Evolutionary conservation across 1,140 invertebrate genomes (phyloP), one percentile per base, ranked within the genome.

Genomic region (Leptopilina boulardi): DNA sequence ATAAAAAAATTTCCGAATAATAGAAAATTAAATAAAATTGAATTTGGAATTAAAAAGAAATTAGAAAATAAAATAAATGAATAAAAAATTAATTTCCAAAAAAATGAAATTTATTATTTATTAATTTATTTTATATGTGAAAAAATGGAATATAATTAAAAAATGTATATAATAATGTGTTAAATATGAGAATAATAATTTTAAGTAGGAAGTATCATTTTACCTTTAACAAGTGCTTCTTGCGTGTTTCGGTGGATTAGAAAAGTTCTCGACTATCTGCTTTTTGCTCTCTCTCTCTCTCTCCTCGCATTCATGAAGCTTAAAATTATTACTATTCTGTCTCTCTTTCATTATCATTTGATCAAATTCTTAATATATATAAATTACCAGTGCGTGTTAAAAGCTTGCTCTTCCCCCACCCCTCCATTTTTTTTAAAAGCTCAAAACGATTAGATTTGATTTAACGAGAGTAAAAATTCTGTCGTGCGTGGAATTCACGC

Each of bases 371-470:
- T 23, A 66, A 23, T 66, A 38, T 34, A 34, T 34, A 34, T 38
- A 66, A 66, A 66, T 66, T 66, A 30, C 59, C 26, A 66, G 59
- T 30, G 59, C 59, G 59, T 66, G 59, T 34, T 34, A 13, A 5
- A 66, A 66, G 3, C 15, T 26, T 23, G n/a, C n/a, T n/a, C n/a
- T n/a, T n/a, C n/a, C n/a, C n/a, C n/a, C n/a, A n/a, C n/a, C n/a
- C n/a, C n/a, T n/a, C n/a, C 59, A 66, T 66, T 15, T 26, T 13
- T 23, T 3, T 23, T 66, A 26, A 21, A 13, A 13, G 23, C 56
- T 59, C 56, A n/a, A n/a, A 66, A 11, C 21, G 59, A 66, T 66
- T 66, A 66, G 13, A 66, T 34, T n/a, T 66, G 59, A 66, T 66
- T 66, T 30, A 66, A 66, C 26, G 23, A 66, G 26, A 66, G 26